Evolutionary conservation across 2,113 vertebrate genomes (phyloP).

Genomic region (Rana temporaria): DNA sequence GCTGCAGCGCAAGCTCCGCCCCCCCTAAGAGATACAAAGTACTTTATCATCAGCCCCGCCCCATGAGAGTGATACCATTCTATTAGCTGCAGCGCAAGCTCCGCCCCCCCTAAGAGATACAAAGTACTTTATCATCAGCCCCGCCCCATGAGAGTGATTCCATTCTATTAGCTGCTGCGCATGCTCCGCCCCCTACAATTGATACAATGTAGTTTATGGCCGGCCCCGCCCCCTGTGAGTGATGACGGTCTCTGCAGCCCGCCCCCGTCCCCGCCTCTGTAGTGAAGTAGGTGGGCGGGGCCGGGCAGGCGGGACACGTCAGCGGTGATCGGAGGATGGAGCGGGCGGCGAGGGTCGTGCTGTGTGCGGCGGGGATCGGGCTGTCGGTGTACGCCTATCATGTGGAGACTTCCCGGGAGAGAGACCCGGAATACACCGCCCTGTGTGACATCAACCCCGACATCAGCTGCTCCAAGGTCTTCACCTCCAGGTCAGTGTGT

Average conservation of each 20-base stretch:
- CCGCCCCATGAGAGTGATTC: too few relatives aligned
- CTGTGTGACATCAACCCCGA: conserved; percentile 81
- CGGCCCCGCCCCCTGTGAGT: neutral
- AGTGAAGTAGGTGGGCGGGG: neutral
- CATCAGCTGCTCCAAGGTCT: conserved; percentile 85
- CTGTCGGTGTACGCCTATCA: conserved; percentile 82
- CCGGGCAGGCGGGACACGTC: conserved; percentile 23
- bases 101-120: too few relatives aligned
- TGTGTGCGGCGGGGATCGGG: conserved; percentile 72
- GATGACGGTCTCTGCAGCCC: too few relatives aligned
- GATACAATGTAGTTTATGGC: too few relatives aligned
- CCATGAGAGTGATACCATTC: too few relatives aligned
- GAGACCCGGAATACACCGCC: conserved; percentile 74
- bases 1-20: too few relatives aligned
- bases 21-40: too few relatives aligned
- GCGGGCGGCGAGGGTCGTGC: conserved; percentile 60
- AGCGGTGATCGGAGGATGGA: conserved; percentile 64
- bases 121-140: too few relatives aligned
- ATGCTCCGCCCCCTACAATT: too few relatives aligned
- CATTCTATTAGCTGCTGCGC: too few relatives aligned
- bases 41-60: too few relatives aligned
- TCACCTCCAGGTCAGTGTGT: conserved; percentile 78
- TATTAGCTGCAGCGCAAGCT: too few relatives aligned
- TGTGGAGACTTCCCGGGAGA: conserved; percentile 78
- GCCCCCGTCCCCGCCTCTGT: conserved; percentile 2